Evolutionary conservation across 2,797 vertebrate genomes (phyloP).

Genomic region (Amphiprion clarkii): DNA sequence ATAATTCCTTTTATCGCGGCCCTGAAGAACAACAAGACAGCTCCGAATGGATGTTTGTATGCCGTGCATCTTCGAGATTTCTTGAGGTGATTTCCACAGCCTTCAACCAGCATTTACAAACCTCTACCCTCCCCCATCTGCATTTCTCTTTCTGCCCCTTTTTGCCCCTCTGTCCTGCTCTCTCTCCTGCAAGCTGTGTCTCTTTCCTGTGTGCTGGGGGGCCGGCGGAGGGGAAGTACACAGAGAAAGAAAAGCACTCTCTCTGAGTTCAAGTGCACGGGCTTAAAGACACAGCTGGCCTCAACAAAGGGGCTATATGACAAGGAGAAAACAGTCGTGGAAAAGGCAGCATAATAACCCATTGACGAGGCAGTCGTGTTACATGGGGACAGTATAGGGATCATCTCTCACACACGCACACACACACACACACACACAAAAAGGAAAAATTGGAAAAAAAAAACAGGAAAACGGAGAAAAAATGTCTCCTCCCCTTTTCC

Average conservation of each 20-base stretch:
- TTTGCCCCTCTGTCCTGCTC: constrained; percentile 73
- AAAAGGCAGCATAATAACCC: constrained; percentile 63
- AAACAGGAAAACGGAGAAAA: constrained; percentile 77
- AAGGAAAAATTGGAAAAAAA: constrained; percentile 45
- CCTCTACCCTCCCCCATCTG: constrained; percentile 77
- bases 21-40: constrained; percentile 1
- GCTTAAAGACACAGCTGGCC: constrained; percentile 82
- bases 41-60: not conserved
- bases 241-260: constrained; percentile 78
- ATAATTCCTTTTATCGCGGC: constrained; percentile 26
- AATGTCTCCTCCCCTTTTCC: constrained; percentile 77
- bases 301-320: constrained; percentile 63
- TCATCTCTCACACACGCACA: constrained; percentile 40
- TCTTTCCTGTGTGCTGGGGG: constrained; percentile 84
- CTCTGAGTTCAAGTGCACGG: constrained; percentile 81
- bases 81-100: constrained; percentile 50
- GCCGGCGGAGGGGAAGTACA: constrained; percentile 82
- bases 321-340: constrained; percentile 53
- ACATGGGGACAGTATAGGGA: constrained; percentile 46
- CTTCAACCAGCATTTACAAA: constrained; percentile 74
- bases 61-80: constrained; percentile 7
- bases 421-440: constrained; percentile 6
- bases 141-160: constrained; percentile 78
- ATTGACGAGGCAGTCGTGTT: constrained; percentile 44
- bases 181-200: constrained; percentile 74